These are phyloP conservation scores for Ophiothrix spiculata DNA, from an alignment of 35 echinoderm and acorn worm species.

Conservation along the genomic window DNA sequence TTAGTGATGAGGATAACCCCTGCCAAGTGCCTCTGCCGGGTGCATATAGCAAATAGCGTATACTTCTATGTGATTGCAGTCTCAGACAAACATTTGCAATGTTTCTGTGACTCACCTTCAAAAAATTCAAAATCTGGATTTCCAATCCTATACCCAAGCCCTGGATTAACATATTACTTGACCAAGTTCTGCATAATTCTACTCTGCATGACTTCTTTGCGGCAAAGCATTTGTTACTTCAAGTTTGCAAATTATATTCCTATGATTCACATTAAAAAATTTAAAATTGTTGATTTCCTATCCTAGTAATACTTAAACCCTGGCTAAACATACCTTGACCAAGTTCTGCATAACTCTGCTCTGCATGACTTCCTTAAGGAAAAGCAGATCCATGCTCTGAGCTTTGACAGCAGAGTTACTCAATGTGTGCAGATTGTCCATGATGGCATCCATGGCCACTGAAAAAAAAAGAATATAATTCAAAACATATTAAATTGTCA, in stretches of 20 bases:
- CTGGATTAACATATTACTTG: constrained; percentile 27
- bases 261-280: constrained; percentile 27
- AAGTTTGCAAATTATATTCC: constrained; percentile 27
- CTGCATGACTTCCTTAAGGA: constrained; percentile 62
- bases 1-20: no score
- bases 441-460: constrained; percentile 53
- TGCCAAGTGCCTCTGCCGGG: no score
- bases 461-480: neutral
- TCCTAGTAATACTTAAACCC: no score
- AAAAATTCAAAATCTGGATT: no score
- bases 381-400: constrained; percentile 50
- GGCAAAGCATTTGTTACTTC: constrained; percentile 31
- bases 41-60: no score
- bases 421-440: constrained; percentile 44
- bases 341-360: constrained; percentile 51
- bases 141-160: no score
- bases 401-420: constrained; percentile 34
- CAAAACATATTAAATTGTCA: no score
- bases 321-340: constrained; percentile 30
- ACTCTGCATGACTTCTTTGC: constrained; percentile 49
- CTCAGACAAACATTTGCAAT: no score
- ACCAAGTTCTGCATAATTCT: constrained; percentile 45
- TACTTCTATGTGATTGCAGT: no score
- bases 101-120: no score
- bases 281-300: no score